Evolutionary conservation across 2,888 invertebrate genomes (phyloP).

Genomic region (Limnephilus marmoratus): DNA sequence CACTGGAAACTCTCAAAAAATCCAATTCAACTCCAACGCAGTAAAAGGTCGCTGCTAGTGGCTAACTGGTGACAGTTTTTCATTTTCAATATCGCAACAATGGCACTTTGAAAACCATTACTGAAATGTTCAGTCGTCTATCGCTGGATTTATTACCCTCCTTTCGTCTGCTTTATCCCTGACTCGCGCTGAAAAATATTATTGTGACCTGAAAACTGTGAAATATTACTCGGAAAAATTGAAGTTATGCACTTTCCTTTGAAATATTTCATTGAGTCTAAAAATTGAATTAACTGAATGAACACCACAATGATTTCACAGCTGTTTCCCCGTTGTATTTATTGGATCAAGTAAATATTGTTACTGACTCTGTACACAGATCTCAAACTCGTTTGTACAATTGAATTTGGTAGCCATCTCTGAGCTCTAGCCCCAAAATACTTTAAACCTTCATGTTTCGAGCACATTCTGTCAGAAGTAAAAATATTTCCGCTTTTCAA

Average conservation of each 20-base stretch:
- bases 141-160: constrained; percentile 1
- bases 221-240: background rate
- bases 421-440: no score
- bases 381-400: no score
- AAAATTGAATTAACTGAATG: background rate
- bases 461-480: no score
- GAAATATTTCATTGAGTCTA: background rate
- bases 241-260: background rate
- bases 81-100: constrained; percentile 34
- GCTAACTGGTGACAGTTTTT: constrained; percentile 6
- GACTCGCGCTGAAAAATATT: constrained; percentile 21
- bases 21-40: background rate
- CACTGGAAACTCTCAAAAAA: background rate
- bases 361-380: background rate
- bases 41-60: background rate
- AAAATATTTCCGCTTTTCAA: no score
- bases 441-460: no score
- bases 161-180: background rate
- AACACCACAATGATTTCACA: background rate
- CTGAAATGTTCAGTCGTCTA: constrained; percentile 28
- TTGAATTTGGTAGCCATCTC: no score
- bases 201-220: constrained; percentile 21
- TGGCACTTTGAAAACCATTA: constrained; percentile 19
- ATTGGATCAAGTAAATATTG: background rate
- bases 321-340: background rate